Base-by-base conservation (phyloP, 2,113 vertebrate species). In the Athene noctua region DNA sequence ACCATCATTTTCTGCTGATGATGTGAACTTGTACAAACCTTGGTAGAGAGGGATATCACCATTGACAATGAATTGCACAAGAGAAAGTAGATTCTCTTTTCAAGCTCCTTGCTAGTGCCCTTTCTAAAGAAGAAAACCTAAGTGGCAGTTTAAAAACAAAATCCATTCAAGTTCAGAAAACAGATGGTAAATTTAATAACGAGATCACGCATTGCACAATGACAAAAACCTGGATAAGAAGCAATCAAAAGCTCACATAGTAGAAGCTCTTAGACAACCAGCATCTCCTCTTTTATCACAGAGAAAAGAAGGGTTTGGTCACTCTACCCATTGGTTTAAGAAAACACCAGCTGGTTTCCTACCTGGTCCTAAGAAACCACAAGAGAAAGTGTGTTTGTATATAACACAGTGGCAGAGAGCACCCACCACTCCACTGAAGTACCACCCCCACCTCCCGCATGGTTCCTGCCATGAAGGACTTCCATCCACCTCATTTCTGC, bases 361-460 rank as follows among this genome's bases (percentile, higher is more conserved):
- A 74, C 17, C 4, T 51, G 16, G 5, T 86, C 20, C 16, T 57
- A 75, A 61, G 23, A 59, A 75, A 68, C 4, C 6, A 70, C 1
- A 2, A 40, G 8, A 59, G 7, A 16, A 86, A 46, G 30, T 3
- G 29, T 68, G 11, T 38, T 49, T 86, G 10, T n/a, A 15, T 27
- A 2, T 27, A 85, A 80, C 5, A 83, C n/a, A 80, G 42, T 3
- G 2, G 3, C 16, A 58, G 21, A 54, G 14, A 62, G 34, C 12
- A 71, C 9, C 13, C 6, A 15, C 14, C 46, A 68, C 25, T 20
- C 19, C 66, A 62, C 2, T 49, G 27, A 80, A 55, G 27, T 8
- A 52, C 20, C 15, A 65, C 5, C 10, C 13, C 15, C 0, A 3
- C 15, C 15, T 44, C 11, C 36, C 4, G 0, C 22, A 70, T 0